phyloP scores from a whole-genome alignment of 2,888 invertebrate species.

The Odiellus spinosus region DNA sequence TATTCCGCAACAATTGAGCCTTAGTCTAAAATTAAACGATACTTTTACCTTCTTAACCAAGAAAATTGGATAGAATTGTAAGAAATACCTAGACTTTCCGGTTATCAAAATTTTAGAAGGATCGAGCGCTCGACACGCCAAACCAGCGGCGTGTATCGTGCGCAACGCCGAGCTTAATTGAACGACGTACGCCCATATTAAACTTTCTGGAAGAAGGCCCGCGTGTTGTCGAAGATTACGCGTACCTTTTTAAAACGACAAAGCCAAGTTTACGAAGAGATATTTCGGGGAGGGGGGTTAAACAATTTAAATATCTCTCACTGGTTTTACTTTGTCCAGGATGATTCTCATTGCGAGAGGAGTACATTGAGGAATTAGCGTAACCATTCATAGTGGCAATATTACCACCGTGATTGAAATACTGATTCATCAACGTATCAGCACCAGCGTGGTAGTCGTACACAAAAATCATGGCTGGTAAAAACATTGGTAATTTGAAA shows the following conservation, averaged over 20 bases:
- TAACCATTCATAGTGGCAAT: conserved; percentile 1
- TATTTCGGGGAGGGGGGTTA: too few species aligned
- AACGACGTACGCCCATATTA: conserved; percentile 88
- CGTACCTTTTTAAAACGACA: conserved; percentile 8
- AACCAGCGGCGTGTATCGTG: conserved; percentile 63
- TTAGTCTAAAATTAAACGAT: conserved; percentile 37
- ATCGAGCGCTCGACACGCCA: conserved; percentile 69
- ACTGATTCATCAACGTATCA: conserved; percentile 52
- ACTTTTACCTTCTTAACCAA: too few species aligned
- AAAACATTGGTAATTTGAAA: conserved; percentile 22
- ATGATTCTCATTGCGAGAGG: too few species aligned
- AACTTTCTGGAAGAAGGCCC: conserved; percentile 63
- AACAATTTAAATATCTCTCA: too few species aligned
- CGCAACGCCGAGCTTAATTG: conserved; percentile 86
- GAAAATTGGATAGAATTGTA: too few species aligned
- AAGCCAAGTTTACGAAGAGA: too few species aligned
- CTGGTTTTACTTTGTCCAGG: too few species aligned
- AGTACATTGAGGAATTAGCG: background rate
- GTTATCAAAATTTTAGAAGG: conserved; percentile 77
- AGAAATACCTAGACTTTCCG: conserved; percentile 35
- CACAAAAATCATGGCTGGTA: conserved; percentile 79
- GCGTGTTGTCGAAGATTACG: conserved; percentile 16
- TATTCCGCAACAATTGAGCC: conserved; percentile 63
- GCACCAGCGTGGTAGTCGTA: conserved; percentile 89
- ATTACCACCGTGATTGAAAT: conserved; percentile 12